A percentile compares a stretch with the other conserved stretches of the same genome.
Conservation (phyloP, 2,113 vertebrate genomes). For the Cnemophilus loriae region DNA sequence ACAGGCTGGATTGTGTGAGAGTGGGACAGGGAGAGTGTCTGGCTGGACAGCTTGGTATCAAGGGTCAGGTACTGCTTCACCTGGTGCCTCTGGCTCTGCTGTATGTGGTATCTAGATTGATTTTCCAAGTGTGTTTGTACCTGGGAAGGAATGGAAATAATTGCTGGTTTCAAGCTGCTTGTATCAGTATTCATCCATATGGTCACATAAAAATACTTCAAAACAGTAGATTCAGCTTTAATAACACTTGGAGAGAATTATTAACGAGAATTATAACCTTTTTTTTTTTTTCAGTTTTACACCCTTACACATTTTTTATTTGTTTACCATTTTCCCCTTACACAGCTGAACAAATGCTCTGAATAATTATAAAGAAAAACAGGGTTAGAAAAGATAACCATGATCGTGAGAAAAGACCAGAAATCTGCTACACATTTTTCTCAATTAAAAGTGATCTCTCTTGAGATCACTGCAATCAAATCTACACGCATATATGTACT, state of each 20-base stretch:
- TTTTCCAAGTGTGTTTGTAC: constrained; percentile 89
- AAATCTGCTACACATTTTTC: not conserved
- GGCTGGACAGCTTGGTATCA: constrained; percentile 80
- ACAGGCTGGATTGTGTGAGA: constrained; percentile 70
- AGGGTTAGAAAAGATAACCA: not conserved
- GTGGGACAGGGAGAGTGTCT: constrained; percentile 70
- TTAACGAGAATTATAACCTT: too few species aligned
- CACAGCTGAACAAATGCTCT: not conserved
- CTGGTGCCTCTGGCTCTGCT: constrained; percentile 84
- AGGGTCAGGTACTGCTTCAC: constrained; percentile 89
- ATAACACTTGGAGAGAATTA: not conserved
- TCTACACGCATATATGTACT: not conserved
- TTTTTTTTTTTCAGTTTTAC: not conserved
- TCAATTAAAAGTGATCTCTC: not conserved
- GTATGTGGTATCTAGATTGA: constrained; percentile 82
- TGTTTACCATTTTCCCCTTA: not conserved
- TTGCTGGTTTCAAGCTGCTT: not conserved
- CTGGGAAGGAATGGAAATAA: constrained; percentile 65
- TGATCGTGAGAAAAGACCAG: not conserved
- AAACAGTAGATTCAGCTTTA: not conserved
- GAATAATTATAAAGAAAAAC: not conserved
- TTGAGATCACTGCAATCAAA: not conserved
- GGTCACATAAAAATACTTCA: not conserved
- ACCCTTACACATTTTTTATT: not conserved
- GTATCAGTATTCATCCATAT: not conserved